A percentile compares a stretch with the other conserved stretches of the same genome.
phyloP scores from a whole-genome alignment of 2,113 vertebrate genomes.

The Amphiprion ocellaris region DNA sequence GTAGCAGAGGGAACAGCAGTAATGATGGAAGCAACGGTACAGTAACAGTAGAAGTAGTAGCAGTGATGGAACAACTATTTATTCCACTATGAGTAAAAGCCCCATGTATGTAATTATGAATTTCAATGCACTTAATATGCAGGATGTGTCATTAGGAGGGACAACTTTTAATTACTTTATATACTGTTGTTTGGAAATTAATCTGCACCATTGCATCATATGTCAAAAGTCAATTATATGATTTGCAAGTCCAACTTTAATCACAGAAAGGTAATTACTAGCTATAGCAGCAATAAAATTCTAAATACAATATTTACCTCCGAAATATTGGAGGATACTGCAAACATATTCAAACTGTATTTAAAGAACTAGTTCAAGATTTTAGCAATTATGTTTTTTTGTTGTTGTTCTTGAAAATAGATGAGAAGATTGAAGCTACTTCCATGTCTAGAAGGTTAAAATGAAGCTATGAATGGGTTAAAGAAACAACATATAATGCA shows the following conservation, averaged over 20 bases:
- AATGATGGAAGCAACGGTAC: not conserved
- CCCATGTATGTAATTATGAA: not conserved
- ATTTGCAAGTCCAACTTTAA: not conserved
- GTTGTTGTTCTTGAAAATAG: no score
- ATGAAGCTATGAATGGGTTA: no score
- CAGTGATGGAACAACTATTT: not conserved
- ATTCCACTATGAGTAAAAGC: no score
- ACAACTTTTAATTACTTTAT: not conserved
- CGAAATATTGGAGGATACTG: no score
- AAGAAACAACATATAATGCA: no score
- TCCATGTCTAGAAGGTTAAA: no score
- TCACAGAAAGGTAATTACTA: not conserved
- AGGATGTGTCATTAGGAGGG: not conserved
- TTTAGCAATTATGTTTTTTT: no score
- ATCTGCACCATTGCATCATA: not conserved
- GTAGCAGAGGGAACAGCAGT: not conserved
- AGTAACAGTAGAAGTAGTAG: not conserved
- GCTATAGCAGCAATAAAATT: not conserved
- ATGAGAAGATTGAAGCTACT: no score
- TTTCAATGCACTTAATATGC: not conserved
- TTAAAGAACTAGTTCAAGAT: no score
- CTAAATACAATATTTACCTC: not conserved
- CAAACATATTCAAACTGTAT: no score
- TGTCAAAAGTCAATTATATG: not conserved
- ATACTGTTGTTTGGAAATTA: not conserved